A percentile compares a stretch with the other conserved stretches of the same genome.
These are phyloP conservation scores for Drosophila burlai DNA, from an alignment of 1,140 invertebrate genomes.

Conservation along the genomic window DNA sequence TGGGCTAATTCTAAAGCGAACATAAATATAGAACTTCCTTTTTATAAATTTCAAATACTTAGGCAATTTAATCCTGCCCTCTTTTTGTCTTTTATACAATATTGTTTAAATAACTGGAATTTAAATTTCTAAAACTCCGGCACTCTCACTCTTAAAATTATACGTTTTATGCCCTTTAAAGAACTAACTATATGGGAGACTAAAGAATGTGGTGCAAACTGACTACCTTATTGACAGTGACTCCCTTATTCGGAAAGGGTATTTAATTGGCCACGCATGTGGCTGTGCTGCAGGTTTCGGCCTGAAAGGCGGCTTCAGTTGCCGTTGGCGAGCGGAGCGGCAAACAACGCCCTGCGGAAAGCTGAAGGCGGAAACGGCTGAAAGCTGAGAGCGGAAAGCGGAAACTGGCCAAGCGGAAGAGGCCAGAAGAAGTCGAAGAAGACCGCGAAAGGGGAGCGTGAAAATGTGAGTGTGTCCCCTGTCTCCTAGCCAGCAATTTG, in stretches of 20 bases:
- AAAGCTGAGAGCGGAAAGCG: conserved; percentile 27
- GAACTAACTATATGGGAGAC: too few relatives aligned
- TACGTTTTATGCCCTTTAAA: too few relatives aligned
- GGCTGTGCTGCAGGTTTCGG: conserved; percentile 47
- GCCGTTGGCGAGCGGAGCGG: conserved; percentile 53
- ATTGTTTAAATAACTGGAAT: too few relatives aligned
- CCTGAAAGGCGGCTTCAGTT: conserved; percentile 78
- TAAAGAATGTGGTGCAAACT: background rate
- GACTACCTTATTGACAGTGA: too few relatives aligned
- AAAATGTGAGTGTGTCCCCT: conserved; percentile 65
- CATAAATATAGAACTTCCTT: too few relatives aligned
- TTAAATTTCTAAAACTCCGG: too few relatives aligned
- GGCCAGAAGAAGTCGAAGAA: conserved; percentile 20
- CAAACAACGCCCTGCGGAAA: conserved; percentile 38
- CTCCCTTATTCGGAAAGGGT: conserved; percentile 1
- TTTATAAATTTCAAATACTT: too few relatives aligned
- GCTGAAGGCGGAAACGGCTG: conserved; percentile 14
- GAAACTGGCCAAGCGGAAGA: conserved; percentile 33
- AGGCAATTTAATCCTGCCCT: too few relatives aligned
- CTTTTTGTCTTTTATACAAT: too few relatives aligned
- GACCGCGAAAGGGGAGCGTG: conserved; percentile 21
- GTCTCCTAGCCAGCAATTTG: conserved; percentile 29
- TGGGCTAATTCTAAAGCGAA: too few relatives aligned
- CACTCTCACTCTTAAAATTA: too few relatives aligned
- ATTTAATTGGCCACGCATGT: conserved; percentile 44